Conservation (phyloP, 64 coral and sea anemone genomes). For the Catalaphyllia jardinei region DNA sequence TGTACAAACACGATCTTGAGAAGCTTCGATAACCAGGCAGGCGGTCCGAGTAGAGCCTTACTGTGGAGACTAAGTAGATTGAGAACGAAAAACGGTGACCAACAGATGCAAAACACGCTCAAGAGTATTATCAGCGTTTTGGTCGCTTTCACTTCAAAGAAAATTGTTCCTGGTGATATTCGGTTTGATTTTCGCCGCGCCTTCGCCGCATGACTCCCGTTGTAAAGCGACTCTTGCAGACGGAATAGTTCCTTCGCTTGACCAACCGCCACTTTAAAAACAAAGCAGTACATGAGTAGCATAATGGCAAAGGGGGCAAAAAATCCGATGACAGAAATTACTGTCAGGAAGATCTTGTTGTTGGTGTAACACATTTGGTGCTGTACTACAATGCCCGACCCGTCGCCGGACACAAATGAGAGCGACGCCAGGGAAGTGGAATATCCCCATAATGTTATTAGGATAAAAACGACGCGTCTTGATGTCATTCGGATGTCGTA, state of each 20-base stretch:
- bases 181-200: slow-evolving; percentile 21
- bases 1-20: slow-evolving; percentile 69
- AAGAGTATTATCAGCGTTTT: slow-evolving; percentile 89
- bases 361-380: slow-evolving; percentile 61
- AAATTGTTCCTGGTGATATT: slow-evolving; percentile 39
- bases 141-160: slow-evolving; percentile 94
- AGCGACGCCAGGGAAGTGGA: slow-evolving; percentile 74
- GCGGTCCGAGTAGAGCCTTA: slow-evolving; percentile 19
- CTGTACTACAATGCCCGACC: slow-evolving; percentile 67
- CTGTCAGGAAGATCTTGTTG: slow-evolving; percentile 82
- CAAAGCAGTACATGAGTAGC: slow-evolving; percentile 90
- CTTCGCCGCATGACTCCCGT: background rate
- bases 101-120: slow-evolving; percentile 88
- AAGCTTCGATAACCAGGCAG: slow-evolving; percentile 32
- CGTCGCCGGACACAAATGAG: slow-evolving; percentile 49
- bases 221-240: slow-evolving; percentile 56
- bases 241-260: slow-evolving; percentile 70
- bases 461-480: slow-evolving; percentile 27
- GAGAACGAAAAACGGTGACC: slow-evolving; percentile 87
- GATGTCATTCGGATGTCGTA: slow-evolving; percentile 79
- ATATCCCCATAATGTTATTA: slow-evolving; percentile 73
- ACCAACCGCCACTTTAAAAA: slow-evolving; percentile 84
- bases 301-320: slow-evolving; percentile 74
- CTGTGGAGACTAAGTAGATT: slow-evolving; percentile 75
- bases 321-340: slow-evolving; percentile 78